Evolutionary conservation across 2,797 vertebrate species (phyloP), one percentile per base, ranked within the genome.

Genomic region (Paguma larvata): DNA sequence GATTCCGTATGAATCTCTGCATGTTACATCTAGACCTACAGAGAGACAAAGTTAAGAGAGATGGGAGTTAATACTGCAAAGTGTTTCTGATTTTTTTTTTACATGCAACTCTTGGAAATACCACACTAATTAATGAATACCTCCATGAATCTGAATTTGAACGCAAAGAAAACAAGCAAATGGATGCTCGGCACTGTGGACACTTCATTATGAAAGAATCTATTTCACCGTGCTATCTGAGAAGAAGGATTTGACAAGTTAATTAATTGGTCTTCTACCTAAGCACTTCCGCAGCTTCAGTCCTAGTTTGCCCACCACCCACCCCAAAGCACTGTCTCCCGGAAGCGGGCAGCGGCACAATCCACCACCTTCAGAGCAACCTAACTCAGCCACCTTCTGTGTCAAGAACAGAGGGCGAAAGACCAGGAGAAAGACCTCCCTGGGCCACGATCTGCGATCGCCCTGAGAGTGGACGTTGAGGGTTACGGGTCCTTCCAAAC

Each of bases 191-290:
- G 93, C 78, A 56, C 80, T 25, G 34, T 13, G 46, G 96, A 48
- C 75, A 44, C 85, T 94, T 95, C 87, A 88, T 80, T 72, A 92
- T 56, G 63, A 92, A 82, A 88, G 90, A 83, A 62, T 85, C 82
- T 88, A 48, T 75, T n/a, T 80, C 32, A 5, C 15, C 0, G 0
- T 46, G 78, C 83, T 78, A 38, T 94, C 70, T 53, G 79, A 87
- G 86, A 94, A 85, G 91, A 88, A 90, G 63, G 72, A 90, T 88
- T 77, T 92, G 96, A 97, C 96, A 95, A 97, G 94, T 88, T 97
- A 97, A 97, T 97, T 95, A 96, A 96, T 63, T 92, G 95, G 87
- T 62, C 51, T 97, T 85, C 77, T 70, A 95, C 79, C 85, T 91
- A 92, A 95, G 88, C 51, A 67, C 83, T 86, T 94, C 51, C 73